Conservation (phyloP, 2,113 vertebrate genomes). For the Thomomys bottae region DNA sequence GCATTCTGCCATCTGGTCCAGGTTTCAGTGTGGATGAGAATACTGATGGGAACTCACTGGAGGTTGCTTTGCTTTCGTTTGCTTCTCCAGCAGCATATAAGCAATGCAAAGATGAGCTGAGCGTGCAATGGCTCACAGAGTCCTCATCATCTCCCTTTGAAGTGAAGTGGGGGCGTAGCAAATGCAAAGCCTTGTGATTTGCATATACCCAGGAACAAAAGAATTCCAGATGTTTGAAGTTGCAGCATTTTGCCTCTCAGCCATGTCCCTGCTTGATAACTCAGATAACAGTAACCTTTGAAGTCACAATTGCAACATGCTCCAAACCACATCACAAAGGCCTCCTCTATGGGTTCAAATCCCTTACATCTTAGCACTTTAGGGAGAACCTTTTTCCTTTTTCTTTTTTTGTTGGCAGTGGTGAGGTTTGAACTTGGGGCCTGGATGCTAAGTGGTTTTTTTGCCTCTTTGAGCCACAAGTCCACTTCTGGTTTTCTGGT, state of each 20-base stretch:
- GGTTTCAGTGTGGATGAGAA: conserved; percentile 4
- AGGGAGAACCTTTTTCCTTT: no score
- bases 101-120: background rate
- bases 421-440: no score
- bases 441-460: no score
- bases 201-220: background rate
- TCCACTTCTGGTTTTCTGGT: no score
- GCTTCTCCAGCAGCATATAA: background rate
- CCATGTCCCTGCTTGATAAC: background rate
- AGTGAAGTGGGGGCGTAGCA: background rate
- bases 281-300: background rate
- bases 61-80: background rate
- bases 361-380: background rate
- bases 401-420: no score
- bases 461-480: no score
- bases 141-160: background rate
- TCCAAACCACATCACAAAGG: background rate
- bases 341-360: background rate
- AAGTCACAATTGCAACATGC: background rate
- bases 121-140: background rate
- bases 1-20: conserved; percentile 13
- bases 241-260: background rate
- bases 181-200: background rate
- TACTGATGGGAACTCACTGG: background rate
- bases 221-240: background rate